Conservation (phyloP, 1,140 invertebrate genomes). For the Drosophila ironensis region DNA sequence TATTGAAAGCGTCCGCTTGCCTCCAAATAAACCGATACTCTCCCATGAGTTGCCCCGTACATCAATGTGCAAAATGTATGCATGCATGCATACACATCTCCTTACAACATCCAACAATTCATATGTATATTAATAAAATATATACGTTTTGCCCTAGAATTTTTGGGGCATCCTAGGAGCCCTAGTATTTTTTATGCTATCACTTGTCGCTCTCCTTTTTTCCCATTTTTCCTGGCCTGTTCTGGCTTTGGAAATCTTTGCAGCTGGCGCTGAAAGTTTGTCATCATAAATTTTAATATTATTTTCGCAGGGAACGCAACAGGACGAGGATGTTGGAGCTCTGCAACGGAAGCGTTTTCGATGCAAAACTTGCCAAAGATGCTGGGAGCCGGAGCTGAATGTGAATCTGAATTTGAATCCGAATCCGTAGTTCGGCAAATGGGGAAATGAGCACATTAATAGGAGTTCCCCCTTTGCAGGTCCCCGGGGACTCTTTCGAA, state of each 20-base stretch:
- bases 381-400: too few species aligned
- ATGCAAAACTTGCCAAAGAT: conserved; percentile 11
- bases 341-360: conserved; percentile 22
- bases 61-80: conserved; percentile 22
- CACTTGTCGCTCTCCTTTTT: neutral
- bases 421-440: conserved; percentile 45
- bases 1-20: conserved; percentile 58
- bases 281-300: conserved; percentile 78
- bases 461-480: conserved; percentile 1
- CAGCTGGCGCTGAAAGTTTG: conserved; percentile 76
- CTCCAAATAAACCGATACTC: conserved; percentile 39
- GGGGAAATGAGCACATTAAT: conserved; percentile 75
- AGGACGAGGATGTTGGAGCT: conserved; percentile 3
- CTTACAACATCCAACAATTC: conserved; percentile 1
- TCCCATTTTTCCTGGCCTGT: conserved; percentile 7
- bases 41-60: conserved; percentile 19
- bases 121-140: conserved; percentile 54
- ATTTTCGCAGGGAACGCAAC: conserved; percentile 23
- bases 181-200: conserved; percentile 26
- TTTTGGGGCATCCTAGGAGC: conserved; percentile 36
- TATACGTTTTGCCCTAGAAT: conserved; percentile 51
- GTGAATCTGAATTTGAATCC: too few species aligned
- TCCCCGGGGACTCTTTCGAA: conserved; percentile 4
- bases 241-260: conserved; percentile 57
- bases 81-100: conserved; percentile 26